Evolutionary conservation across 2,888 invertebrate species (phyloP).

Genomic region (Brenthis hecate): DNA sequence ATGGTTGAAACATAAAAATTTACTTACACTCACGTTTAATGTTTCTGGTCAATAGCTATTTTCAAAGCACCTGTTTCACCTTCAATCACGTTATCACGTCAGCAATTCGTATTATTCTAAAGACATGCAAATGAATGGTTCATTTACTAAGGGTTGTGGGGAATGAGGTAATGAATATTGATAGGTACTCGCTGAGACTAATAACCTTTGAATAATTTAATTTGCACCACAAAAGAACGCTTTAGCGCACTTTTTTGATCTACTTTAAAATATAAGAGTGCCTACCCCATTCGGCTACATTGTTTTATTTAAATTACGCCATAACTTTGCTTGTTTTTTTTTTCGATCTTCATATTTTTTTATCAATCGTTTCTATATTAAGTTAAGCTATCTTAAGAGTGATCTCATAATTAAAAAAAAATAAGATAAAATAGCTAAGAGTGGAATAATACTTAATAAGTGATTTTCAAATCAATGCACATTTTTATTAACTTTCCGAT

Average conservation of each 20-base stretch:
- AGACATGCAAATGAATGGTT: constrained; percentile 12
- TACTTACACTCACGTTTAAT: not conserved
- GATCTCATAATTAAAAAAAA: too few relatives aligned
- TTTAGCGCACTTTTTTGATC: not conserved
- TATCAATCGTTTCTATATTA: too few relatives aligned
- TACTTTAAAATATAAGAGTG: not conserved
- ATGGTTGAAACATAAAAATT: too few relatives aligned
- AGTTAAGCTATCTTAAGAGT: too few relatives aligned
- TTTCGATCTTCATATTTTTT: too few relatives aligned
- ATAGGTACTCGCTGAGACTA: constrained; percentile 3
- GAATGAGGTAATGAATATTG: constrained; percentile 12
- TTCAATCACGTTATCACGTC: not conserved
- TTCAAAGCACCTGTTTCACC: not conserved
- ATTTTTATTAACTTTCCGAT: too few relatives aligned
- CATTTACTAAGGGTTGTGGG: constrained; percentile 2
- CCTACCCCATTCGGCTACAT: too few relatives aligned
- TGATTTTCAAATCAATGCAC: too few relatives aligned
- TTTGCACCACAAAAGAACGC: constrained; percentile 13
- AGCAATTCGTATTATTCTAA: not conserved
- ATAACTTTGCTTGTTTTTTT: too few relatives aligned
- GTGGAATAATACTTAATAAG: too few relatives aligned
- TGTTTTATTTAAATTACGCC: too few relatives aligned
- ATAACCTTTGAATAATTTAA: constrained; percentile 18
- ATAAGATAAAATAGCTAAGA: too few relatives aligned
- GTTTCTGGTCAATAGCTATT: not conserved